Evolutionary conservation across 2,797 vertebrate species (phyloP).

Genomic region (Anomalospiza imberbis): DNA sequence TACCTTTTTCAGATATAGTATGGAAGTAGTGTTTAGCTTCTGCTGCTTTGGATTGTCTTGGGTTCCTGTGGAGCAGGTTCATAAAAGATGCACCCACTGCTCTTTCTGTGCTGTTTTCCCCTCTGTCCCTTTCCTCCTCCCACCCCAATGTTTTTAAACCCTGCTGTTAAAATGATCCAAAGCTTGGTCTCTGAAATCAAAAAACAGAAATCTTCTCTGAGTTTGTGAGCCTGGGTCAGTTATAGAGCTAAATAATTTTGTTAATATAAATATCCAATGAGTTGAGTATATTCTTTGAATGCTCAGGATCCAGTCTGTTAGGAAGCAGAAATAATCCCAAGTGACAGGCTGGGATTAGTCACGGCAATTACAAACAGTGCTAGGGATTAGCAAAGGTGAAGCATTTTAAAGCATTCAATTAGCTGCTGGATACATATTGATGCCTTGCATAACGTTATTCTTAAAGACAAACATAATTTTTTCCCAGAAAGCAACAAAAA

Average conservation of each 20-base stretch:
- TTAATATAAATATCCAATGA: background rate
- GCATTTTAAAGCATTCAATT: background rate
- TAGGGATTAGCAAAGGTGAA: constrained; percentile 31
- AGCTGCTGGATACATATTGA: background rate
- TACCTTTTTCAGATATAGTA: background rate
- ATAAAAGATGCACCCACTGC: background rate
- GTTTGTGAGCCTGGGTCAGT: background rate
- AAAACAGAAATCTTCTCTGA: background rate
- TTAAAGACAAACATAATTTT: background rate
- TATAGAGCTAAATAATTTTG: background rate
- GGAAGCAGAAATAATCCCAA: constrained; percentile 22
- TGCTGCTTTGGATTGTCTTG: background rate
- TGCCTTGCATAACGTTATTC: background rate
- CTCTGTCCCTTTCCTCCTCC: background rate
- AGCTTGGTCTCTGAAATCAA: background rate
- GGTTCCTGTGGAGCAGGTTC: background rate
- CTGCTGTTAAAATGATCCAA: background rate
- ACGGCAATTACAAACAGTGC: background rate
- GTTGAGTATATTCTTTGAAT: background rate
- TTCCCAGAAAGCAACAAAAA: background rate
- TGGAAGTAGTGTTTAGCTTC: background rate
- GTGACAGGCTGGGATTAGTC: constrained; percentile 28
- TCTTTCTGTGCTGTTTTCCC: background rate
- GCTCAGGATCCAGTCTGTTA: background rate
- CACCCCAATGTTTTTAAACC: background rate